These are phyloP conservation scores for Amiota communis DNA, from an alignment of 2,888 invertebrate species.

Conservation along the genomic window DNA sequence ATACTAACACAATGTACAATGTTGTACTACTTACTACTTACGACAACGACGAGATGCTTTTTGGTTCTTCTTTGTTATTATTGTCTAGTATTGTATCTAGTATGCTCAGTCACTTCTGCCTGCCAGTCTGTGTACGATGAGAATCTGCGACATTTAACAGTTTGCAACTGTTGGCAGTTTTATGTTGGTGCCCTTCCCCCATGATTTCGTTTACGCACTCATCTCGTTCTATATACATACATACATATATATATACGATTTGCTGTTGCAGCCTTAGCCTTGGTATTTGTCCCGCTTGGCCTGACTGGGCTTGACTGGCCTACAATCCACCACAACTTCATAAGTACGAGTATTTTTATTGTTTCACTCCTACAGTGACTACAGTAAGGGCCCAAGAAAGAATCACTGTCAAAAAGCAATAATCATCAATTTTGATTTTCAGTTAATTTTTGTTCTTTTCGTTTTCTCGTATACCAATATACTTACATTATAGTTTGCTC, in stretches of 20 bases:
- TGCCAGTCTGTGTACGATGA: slow-evolving; percentile 8
- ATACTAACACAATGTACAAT: slow-evolving; percentile 29
- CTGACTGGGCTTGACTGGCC: neutral
- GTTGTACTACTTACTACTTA: slow-evolving; percentile 3
- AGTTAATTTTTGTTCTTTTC: slow-evolving; percentile 41
- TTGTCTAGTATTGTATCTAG: too few species aligned
- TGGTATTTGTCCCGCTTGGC: neutral
- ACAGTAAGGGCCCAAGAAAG: slow-evolving; percentile 41
- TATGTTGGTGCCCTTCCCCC: slow-evolving; percentile 36
- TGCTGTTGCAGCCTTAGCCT: slow-evolving; percentile 17
- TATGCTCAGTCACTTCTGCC: neutral
- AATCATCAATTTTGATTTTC: slow-evolving; percentile 73
- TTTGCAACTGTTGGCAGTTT: slow-evolving; percentile 57
- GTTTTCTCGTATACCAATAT: neutral
- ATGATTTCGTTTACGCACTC: neutral
- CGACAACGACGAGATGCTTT: too few species aligned
- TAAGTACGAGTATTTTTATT: slow-evolving; percentile 41
- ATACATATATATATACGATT: slow-evolving; percentile 29
- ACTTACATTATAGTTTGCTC: slow-evolving; percentile 17
- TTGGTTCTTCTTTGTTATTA: neutral
- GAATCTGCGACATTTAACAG: slow-evolving; percentile 46
- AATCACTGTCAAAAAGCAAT: slow-evolving; percentile 72
- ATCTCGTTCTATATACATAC: neutral
- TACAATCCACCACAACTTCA: neutral
- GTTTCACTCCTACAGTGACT: slow-evolving; percentile 47